A percentile compares a stretch with the other conserved stretches of the same genome.
Evolutionary conservation across 2,797 vertebrate species (phyloP).

Genomic region (Psittacula echo): DNA sequence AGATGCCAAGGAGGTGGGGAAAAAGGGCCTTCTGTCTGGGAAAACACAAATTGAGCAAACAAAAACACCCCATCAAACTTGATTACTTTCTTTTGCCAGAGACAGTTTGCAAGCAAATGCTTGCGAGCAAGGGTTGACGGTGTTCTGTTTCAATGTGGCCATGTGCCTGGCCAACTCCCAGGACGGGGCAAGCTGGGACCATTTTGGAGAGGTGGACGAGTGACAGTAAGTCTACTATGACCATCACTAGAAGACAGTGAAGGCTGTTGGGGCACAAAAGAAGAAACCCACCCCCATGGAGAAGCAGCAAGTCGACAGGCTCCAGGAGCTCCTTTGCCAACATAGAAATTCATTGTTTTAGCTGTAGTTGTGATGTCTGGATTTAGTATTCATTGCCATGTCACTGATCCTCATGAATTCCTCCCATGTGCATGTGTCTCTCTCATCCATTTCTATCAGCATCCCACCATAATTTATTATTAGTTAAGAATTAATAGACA

Average conservation of each 20-base stretch:
- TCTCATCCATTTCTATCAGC: conserved; percentile 56
- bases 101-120: not conserved
- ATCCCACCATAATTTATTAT: conserved; percentile 64
- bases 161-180: accelerated
- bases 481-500: conserved; percentile 64
- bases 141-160: not conserved
- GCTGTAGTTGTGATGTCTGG: not conserved
- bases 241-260: not conserved
- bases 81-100: not conserved
- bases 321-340: not conserved
- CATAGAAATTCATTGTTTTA: not conserved
- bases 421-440: not conserved
- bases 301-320: not conserved
- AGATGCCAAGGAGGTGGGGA: accelerated
- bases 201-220: not conserved
- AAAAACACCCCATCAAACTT: not conserved
- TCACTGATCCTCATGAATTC: conserved; percentile 46
- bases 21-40: accelerated
- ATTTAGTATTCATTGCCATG: conserved; percentile 48
- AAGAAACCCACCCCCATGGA: not conserved
- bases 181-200: not conserved
- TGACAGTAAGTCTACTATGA: accelerated
- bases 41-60: not conserved
- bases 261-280: not conserved
- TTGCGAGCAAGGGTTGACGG: not conserved